Conservation (phyloP, 2,113 vertebrate genomes). For the Phrynosoma blainvillii region DNA sequence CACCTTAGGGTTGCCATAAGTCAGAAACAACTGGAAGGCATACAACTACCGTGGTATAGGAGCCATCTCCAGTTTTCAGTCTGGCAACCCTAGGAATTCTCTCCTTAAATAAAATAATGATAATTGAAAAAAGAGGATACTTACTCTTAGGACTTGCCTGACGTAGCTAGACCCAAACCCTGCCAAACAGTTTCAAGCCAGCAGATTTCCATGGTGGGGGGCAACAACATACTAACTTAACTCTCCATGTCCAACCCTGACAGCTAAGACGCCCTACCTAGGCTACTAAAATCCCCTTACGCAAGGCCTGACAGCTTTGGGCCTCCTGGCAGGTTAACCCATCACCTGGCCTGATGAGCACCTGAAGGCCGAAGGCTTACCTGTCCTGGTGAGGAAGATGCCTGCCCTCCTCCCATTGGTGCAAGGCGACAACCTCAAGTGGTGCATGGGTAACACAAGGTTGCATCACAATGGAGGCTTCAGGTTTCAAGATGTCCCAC, state of each 20-base stretch:
- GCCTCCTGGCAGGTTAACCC: conserved; percentile 4
- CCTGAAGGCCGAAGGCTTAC: conserved; percentile 5
- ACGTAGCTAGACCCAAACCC: background rate
- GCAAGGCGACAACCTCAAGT: background rate
- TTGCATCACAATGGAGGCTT: conserved; percentile 70
- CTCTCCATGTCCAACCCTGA: background rate
- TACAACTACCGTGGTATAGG: too few species aligned
- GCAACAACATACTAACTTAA: background rate
- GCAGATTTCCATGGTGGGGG: conserved; percentile 16
- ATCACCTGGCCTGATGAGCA: background rate
- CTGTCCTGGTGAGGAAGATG: conserved; percentile 30
- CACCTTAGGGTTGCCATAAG: too few species aligned
- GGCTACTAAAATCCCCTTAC: background rate
- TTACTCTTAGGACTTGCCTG: conserved; percentile 25
- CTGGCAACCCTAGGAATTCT: too few species aligned
- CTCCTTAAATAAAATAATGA: too few species aligned
- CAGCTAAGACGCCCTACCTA: background rate
- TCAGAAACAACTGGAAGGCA: too few species aligned
- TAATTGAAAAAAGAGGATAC: background rate
- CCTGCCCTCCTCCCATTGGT: conserved; percentile 39
- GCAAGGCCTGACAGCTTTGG: background rate
- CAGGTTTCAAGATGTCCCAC: conserved; percentile 51
- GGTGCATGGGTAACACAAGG: background rate
- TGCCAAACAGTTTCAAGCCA: conserved; percentile 19
- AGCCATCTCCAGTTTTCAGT: too few species aligned